These are phyloP conservation scores for Odontomachus brunneus DNA, from an alignment of 1,140 invertebrate genomes.

Conservation along the genomic window DNA sequence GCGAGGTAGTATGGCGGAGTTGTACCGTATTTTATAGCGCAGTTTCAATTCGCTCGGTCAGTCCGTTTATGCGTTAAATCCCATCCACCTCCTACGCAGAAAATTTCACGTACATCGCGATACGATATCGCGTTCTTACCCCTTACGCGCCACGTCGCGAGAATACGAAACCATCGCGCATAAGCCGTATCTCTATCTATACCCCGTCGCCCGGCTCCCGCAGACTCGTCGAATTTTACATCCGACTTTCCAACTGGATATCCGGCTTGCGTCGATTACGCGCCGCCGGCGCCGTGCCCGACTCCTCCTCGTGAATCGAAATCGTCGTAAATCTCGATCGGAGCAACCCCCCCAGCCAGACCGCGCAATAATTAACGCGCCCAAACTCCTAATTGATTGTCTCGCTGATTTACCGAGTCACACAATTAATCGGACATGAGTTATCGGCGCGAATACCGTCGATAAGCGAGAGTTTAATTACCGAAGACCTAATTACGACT, in stretches of 20 bases:
- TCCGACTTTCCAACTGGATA: constrained; percentile 11
- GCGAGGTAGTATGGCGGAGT: constrained; percentile 5
- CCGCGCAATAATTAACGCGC: constrained; percentile 56
- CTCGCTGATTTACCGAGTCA: constrained; percentile 58
- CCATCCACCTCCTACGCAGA: neutral
- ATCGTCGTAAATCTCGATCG: constrained; percentile 48
- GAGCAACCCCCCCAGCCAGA: neutral
- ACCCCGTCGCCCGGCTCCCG: neutral
- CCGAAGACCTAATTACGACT: constrained; percentile 53
- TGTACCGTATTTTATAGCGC: constrained; percentile 23
- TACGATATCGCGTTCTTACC: constrained; percentile 33
- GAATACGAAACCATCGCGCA: constrained; percentile 10
- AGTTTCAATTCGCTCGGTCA: constrained; percentile 20
- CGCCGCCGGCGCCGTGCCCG: neutral
- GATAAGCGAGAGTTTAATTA: constrained; percentile 60
- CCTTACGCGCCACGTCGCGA: neutral
- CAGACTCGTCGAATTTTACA: constrained; percentile 21
- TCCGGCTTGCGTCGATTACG: neutral
- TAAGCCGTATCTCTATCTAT: constrained; percentile 26
- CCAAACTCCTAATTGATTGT: constrained; percentile 58
- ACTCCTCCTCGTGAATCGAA: constrained; percentile 34
- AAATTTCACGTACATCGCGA: constrained; percentile 20
- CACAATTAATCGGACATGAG: constrained; percentile 59
- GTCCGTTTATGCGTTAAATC: constrained; percentile 16
- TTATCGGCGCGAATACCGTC: constrained; percentile 29